These are phyloP conservation scores for Caradrina kadenii DNA, from an alignment of 2,888 invertebrate genomes.

Conservation along the genomic window DNA sequence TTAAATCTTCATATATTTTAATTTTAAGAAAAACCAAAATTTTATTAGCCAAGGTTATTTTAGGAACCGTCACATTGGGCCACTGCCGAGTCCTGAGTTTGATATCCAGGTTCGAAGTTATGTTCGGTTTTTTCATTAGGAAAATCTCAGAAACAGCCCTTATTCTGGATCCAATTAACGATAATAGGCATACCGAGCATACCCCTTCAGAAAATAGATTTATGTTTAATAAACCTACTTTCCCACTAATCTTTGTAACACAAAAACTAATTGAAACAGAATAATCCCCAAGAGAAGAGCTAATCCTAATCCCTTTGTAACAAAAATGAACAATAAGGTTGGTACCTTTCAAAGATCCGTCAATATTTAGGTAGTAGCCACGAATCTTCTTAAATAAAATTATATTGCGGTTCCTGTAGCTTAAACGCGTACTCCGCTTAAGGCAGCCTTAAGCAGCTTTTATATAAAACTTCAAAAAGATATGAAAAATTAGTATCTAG, in stretches of 20 bases:
- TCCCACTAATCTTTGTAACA: neutral
- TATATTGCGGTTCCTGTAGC: constrained; percentile 56
- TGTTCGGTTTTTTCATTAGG: too few species aligned
- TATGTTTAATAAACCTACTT: neutral
- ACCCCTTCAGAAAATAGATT: too few species aligned
- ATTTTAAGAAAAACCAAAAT: too few species aligned
- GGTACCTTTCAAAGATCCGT: constrained; percentile 18
- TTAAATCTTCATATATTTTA: too few species aligned
- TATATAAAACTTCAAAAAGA: constrained; percentile 58
- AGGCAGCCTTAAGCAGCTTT: constrained; percentile 53
- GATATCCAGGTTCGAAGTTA: too few species aligned
- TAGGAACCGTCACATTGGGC: too few species aligned
- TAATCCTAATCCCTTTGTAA: constrained; percentile 32
- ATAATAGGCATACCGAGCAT: too few species aligned
- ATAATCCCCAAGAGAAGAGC: constrained; percentile 28
- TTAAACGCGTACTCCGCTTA: constrained; percentile 52
- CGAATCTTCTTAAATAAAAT: constrained; percentile 62
- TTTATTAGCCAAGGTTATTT: too few species aligned
- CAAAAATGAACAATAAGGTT: constrained; percentile 23
- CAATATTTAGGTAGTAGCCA: constrained; percentile 41
- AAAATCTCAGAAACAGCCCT: too few species aligned
- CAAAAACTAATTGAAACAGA: constrained; percentile 21
- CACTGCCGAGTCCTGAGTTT: too few species aligned
- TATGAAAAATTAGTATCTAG: constrained; percentile 38
- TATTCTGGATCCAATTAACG: too few species aligned